Evolutionary conservation across 2,113 vertebrate species (phyloP), one percentile per base, ranked within the genome.

Genomic region (Suncus etruscus): DNA sequence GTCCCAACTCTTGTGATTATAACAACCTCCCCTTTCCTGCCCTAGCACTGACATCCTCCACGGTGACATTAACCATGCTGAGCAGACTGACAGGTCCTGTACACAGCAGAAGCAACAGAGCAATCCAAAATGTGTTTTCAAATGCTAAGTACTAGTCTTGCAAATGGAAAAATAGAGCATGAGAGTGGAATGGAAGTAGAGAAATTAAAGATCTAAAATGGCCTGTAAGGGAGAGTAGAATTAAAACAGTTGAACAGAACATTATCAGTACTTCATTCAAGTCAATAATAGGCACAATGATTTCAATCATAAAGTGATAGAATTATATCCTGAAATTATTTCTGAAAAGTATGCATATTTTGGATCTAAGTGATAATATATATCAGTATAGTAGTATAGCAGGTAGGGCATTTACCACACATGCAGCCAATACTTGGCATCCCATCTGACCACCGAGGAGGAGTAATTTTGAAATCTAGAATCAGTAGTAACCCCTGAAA

Each of bases 251-350:
- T 65, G 22, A 54, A 54, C 54, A 54, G 54, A 12, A 14, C 12
- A 54, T 54, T 54, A 15, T 54, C 4, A 54, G 27, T 81, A 15
- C 39, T 27, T 0, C 0, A 48, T 88, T 74, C 74, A 94, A 69
- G 85, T 96, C 89, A 91, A 32, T 78, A 91, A 77, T 91, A 48
- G 22, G 24, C 25, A 1, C 27, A 58, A 58, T 68, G 47, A n/a
- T 92, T 91, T 86, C 68, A 75, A 9, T 39, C n/a, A 93, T 58
- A 91, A 73, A 81, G 89, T 75, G 66, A 29, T 89, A 80, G 72
- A 69, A 25, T 91, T 66, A 72, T 51, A 76, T 16, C 24, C 92
- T 65, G 85, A 94, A 93, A 72, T 54, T 51, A 25, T 84, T 87
- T 54, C 10, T 31, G 68, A 77, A 47, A 48, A 74, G 15, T 69